Evolutionary conservation across 2,797 vertebrate genomes (phyloP).

Genomic region (Otolemur crassicaudatus): DNA sequence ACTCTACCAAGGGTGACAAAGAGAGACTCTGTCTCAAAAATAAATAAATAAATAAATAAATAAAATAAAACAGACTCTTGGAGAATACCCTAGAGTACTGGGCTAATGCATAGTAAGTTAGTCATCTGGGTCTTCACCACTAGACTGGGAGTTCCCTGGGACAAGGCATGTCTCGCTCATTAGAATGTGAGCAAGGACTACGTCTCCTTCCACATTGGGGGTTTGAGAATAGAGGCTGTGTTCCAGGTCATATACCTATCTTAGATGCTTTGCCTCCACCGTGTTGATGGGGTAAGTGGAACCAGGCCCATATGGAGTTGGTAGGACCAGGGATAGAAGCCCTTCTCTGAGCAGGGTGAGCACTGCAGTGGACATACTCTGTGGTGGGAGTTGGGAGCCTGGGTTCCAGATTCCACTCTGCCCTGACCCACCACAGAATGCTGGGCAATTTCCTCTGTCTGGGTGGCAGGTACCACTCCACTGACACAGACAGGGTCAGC

Average conservation of each 20-base stretch:
- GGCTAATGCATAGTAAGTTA: too few relatives aligned
- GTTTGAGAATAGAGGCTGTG: accelerated
- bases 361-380: not conserved
- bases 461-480: not conserved
- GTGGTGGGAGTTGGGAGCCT: not conserved
- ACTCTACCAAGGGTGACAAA: too few relatives aligned
- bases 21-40: too few relatives aligned
- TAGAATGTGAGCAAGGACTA: not conserved
- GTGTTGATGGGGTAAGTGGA: not conserved
- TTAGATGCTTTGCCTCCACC: not conserved
- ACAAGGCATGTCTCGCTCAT: not conserved
- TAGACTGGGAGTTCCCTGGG: not conserved
- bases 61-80: not conserved
- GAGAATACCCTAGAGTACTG: not conserved
- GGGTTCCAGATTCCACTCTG: not conserved
- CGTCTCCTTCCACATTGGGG: not conserved
- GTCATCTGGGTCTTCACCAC: not conserved
- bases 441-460: not conserved
- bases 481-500: not conserved
- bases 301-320: not conserved
- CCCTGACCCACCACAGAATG: not conserved
- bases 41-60: too few relatives aligned
- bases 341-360: not conserved
- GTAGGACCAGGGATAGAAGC: not conserved
- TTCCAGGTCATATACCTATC: not conserved